Evolutionary conservation across 2,113 vertebrate species (phyloP).

Genomic region (Ciconia maguari): DNA sequence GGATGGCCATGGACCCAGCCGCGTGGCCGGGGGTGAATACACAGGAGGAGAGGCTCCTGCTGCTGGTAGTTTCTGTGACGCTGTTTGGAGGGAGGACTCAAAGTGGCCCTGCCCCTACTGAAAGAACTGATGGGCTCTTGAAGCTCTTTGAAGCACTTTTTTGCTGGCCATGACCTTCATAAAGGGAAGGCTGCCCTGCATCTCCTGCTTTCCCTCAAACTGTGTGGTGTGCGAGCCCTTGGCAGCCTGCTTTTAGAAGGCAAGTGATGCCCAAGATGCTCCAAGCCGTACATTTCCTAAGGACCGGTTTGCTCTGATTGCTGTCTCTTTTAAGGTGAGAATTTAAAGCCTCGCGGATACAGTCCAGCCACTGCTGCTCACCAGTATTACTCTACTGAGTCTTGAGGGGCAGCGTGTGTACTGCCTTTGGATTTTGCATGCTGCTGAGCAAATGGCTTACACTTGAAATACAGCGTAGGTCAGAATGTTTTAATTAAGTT

Average conservation of each 20-base stretch:
- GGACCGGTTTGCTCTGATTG: neutral
- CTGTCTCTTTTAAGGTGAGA: neutral
- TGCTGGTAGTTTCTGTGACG: neutral
- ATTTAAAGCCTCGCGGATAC: neutral
- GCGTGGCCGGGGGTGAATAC: rapidly evolving
- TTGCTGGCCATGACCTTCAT: neutral
- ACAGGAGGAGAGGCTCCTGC: neutral
- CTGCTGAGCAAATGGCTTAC: neutral
- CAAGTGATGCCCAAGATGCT: neutral
- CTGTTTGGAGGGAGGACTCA: neutral
- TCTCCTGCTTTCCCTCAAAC: neutral
- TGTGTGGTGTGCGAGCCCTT: neutral
- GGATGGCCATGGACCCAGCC: neutral
- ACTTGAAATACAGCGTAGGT: neutral
- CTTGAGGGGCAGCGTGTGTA: neutral
- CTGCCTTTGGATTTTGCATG: neutral
- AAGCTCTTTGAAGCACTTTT: neutral
- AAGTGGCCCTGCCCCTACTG: neutral
- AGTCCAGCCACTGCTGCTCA: neutral
- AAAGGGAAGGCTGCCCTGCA: neutral
- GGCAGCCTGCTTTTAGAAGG: neutral
- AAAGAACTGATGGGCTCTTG: neutral
- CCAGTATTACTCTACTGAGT: neutral
- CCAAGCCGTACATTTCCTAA: neutral
- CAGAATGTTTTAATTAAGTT: neutral